Conservation (phyloP, 2,797 vertebrate species). For the Pangasius djambal region DNA sequence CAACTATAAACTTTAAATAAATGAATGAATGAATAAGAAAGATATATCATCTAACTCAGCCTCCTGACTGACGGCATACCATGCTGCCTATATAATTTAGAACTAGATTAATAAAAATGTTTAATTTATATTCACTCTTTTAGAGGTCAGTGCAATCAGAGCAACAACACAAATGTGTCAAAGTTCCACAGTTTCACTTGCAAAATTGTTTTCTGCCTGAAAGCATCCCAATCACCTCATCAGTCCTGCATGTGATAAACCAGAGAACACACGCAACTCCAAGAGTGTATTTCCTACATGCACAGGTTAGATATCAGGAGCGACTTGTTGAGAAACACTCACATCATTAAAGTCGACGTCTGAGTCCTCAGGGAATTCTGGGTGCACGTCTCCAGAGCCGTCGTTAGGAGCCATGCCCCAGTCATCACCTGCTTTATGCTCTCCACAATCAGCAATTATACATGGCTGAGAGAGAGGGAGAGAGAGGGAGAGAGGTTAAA, state of each 20-base stretch:
- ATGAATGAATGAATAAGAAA: no score
- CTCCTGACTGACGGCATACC: no score
- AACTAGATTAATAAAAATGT: neutral
- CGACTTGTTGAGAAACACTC: conserved; percentile 59
- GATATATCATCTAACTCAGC: no score
- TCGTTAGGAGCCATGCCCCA: conserved; percentile 80
- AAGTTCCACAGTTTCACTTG: neutral
- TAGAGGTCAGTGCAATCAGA: no score
- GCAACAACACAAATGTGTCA: neutral
- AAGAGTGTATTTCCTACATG: neutral
- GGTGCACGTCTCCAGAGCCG: conserved; percentile 84
- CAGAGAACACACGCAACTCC: neutral
- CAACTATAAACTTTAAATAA: no score
- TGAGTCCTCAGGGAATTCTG: conserved; percentile 93
- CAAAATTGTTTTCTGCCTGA: neutral
- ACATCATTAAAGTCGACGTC: conserved; percentile 90
- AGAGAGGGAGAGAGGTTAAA: neutral
- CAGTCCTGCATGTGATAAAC: neutral
- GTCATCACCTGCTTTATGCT: conserved; percentile 86
- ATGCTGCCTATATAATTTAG: neutral
- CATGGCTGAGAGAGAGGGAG: conserved; percentile 76
- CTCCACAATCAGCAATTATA: conserved; percentile 87
- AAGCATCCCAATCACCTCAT: neutral
- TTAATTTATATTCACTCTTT: neutral
- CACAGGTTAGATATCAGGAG: neutral